Evolutionary conservation across 37 sponge, comb jelly and placozoan species (phyloP).

Genomic region (Lycopodina hypogea): DNA sequence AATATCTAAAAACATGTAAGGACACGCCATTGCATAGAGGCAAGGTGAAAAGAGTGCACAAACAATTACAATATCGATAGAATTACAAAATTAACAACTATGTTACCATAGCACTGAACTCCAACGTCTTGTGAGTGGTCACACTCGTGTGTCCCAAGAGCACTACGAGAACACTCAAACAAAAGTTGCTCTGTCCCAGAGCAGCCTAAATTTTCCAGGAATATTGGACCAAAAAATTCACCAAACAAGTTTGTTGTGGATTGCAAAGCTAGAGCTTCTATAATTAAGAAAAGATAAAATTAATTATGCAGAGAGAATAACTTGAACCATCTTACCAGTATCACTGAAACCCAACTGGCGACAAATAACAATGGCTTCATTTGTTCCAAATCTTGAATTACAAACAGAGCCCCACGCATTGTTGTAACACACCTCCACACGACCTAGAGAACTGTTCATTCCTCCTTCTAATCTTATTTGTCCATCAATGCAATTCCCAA

Average conservation of each 20-base stretch:
- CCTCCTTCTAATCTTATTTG: slow-evolving; percentile 26
- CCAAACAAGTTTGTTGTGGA: slow-evolving; percentile 12
- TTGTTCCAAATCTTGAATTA: slow-evolving; percentile 4
- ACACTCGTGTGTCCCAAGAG: slow-evolving; percentile 3
- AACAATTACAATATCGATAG: too few species aligned
- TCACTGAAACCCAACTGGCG: slow-evolving; percentile 20
- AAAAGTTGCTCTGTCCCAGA: background rate
- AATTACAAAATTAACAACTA: background rate
- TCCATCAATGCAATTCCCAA: slow-evolving; percentile 29
- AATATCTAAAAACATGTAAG: slow-evolving; percentile 25
- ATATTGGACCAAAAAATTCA: slow-evolving; percentile 9
- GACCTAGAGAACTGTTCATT: background rate
- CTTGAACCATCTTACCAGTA: background rate
- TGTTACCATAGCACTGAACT: slow-evolving; percentile 25
- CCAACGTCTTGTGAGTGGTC: slow-evolving; percentile 27
- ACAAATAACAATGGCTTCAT: slow-evolving; percentile 37
- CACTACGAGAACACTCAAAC: background rate
- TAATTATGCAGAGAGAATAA: background rate
- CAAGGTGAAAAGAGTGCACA: background rate
- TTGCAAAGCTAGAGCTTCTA: background rate
- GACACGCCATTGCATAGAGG: background rate
- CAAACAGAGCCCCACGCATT: slow-evolving; percentile 43
- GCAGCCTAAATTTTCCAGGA: slow-evolving; percentile 16
- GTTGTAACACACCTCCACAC: slow-evolving; percentile 36
- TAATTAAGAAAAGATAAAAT: background rate